A percentile compares a stretch with the other conserved stretches of the same genome.
Evolutionary conservation across 23 tunicate species (phyloP).

Genomic region (Trididemnum miniatum): DNA sequence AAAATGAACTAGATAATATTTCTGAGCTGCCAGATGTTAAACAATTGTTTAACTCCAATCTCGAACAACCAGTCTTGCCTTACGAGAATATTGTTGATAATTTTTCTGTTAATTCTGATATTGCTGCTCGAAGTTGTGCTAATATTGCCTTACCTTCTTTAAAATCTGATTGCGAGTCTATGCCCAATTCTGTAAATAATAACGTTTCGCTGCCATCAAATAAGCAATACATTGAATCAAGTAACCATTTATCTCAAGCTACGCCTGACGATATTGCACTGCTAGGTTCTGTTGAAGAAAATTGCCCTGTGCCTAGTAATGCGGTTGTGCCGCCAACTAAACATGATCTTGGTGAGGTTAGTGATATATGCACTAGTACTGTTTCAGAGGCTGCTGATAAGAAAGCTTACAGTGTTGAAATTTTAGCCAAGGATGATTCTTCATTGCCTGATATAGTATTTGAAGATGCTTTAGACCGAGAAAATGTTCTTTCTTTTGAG

Average conservation of each 20-base stretch:
- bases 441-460: too few relatives aligned
- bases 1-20: too few relatives aligned
- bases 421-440: neutral
- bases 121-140: neutral
- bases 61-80: neutral
- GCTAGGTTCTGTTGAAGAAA: neutral
- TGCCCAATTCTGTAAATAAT: neutral
- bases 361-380: neutral
- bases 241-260: neutral
- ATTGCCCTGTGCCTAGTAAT: too few relatives aligned
- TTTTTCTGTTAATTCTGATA: neutral
- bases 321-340: neutral
- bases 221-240: too few relatives aligned
- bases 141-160: neutral
- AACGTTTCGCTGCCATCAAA: too few relatives aligned
- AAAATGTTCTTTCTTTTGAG: too few relatives aligned
- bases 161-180: neutral
- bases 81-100: neutral
- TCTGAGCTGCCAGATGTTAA: too few relatives aligned
- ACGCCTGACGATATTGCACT: neutral
- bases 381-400: neutral
- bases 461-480: too few relatives aligned
- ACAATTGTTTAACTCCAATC: too few relatives aligned
- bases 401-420: neutral
- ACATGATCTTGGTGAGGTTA: neutral